These are phyloP conservation scores for Arnoldichthys spilopterus DNA, from an alignment of 2,797 vertebrate genomes.

Conservation along the genomic window DNA sequence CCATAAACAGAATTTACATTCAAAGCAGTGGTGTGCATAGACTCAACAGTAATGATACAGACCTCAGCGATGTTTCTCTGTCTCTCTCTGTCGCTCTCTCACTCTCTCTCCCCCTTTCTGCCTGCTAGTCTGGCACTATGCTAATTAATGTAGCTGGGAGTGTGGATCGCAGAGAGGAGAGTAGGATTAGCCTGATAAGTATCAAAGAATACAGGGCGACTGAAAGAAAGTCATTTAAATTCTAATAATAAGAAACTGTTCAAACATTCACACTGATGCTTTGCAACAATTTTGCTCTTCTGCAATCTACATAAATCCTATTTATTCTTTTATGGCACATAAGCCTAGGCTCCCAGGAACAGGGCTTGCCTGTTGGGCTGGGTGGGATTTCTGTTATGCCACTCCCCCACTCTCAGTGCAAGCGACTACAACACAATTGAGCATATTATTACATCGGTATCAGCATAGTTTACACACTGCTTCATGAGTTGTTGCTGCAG, in stretches of 20 bases:
- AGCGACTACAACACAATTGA: slow-evolving; percentile 9
- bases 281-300: slow-evolving; percentile 77
- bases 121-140: slow-evolving; percentile 79
- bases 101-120: slow-evolving; percentile 67
- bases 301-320: slow-evolving; percentile 83
- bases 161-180: slow-evolving; percentile 77
- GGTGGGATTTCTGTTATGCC: slow-evolving; percentile 51
- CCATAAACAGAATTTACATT: slow-evolving; percentile 11
- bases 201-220: slow-evolving; percentile 81
- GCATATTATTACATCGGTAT: not conserved
- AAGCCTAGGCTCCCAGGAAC: slow-evolving; percentile 77
- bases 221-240: slow-evolving; percentile 85
- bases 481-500: not conserved
- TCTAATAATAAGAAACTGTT: slow-evolving; percentile 84
- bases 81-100: slow-evolving; percentile 65
- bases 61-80: slow-evolving; percentile 33
- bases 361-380: slow-evolving; percentile 76
- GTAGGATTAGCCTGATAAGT: slow-evolving; percentile 84
- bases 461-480: not conserved
- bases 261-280: slow-evolving; percentile 80
- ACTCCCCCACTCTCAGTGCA: slow-evolving; percentile 4
- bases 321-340: slow-evolving; percentile 81
- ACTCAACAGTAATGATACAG: slow-evolving; percentile 14
- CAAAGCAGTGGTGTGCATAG: slow-evolving; percentile 23
- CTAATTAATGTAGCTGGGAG: slow-evolving; percentile 84